Base-by-base conservation (phyloP, 64 coral and sea anemone genomes). In the Astreopora myriophthalma region DNA sequence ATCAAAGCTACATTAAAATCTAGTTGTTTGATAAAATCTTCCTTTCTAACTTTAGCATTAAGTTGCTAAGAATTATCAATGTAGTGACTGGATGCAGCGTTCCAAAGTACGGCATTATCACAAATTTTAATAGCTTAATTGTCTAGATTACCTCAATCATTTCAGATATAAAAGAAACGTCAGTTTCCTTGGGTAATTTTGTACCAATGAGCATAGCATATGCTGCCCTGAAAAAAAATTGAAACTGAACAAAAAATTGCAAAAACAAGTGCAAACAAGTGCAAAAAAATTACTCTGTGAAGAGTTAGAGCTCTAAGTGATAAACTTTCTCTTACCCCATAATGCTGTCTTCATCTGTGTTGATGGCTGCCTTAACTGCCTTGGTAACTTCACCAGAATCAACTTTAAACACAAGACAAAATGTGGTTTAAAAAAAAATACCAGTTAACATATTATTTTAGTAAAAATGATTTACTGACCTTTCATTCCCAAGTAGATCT, bases 311-410 rank as follows among this genome's bases (percentile, higher is more conserved):
- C 16, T 3, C 49, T 16, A 55, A 55, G 17, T 55, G 49, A 55
- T 14, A 32, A 14, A 19, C 25, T 55, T 5, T 63, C 33, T 33
- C 78, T 71, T 80, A 96, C 95, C 87, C 93, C 38, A 87, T 65
- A 20, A 96, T 91, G 19, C 92, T 96, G 55, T 96, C 95, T 48
- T 96, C 95, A 36, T 96, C 95, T 28, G 91, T 87, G 38, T 91
- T 94, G 22, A 81, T 38, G 42, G 95, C 86, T 80, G 95, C 81
- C 46, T 91, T 92, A 0, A 96, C 77, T 13, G 95, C 95, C 85
- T 93, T 96, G 19, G 89, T 61, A 7, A 93, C 87, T 32, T 25
- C 58, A 73, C 48, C 79, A 48, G 86, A 77, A 62, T 94, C 49
- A 63, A 94, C 95, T n/a, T n/a, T 96, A 48, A 26, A 72, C 6